Percentiles rank a stretch among this genome's conserved stretches.
Evolutionary conservation across 2,888 invertebrate genomes (phyloP).

Genomic region (Heteromurus nitidus): DNA sequence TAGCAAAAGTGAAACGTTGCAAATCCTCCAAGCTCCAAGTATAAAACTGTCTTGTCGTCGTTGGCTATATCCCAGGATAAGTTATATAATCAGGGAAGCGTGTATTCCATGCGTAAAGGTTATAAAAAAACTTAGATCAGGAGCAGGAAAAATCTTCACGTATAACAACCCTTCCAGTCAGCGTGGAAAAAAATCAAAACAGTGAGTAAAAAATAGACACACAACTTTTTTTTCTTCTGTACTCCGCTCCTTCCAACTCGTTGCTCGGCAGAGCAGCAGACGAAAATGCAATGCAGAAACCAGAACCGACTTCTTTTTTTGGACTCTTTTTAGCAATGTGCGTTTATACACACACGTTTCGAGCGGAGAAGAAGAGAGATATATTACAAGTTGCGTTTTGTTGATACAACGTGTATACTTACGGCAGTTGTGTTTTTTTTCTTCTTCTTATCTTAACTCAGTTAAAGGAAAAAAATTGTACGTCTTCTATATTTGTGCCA

Average conservation of each 20-base stretch:
- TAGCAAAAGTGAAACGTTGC: conserved; percentile 49
- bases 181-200: conserved; percentile 71
- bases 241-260: no score
- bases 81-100: conserved; percentile 53
- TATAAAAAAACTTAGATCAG: no score
- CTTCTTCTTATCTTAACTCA: neutral
- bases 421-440: conserved; percentile 34
- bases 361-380: no score
- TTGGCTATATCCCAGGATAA: conserved; percentile 46
- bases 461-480: no score
- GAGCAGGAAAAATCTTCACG: no score
- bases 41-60: conserved; percentile 17
- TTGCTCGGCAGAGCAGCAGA: conserved; percentile 11
- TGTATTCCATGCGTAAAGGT: no score
- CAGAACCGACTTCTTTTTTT: conserved; percentile 61
- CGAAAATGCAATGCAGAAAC: conserved; percentile 57
- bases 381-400: conserved; percentile 44
- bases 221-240: conserved; percentile 59
- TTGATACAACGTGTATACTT: neutral
- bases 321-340: conserved; percentile 62
- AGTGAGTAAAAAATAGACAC: conserved; percentile 73
- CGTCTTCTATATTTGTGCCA: conserved; percentile 46
- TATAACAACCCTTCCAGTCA: conserved; percentile 35
- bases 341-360: conserved; percentile 42
- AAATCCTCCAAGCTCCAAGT: conserved; percentile 43